Base-by-base conservation (phyloP, 2,113 vertebrate species). In the Cinclus mexicanus region DNA sequence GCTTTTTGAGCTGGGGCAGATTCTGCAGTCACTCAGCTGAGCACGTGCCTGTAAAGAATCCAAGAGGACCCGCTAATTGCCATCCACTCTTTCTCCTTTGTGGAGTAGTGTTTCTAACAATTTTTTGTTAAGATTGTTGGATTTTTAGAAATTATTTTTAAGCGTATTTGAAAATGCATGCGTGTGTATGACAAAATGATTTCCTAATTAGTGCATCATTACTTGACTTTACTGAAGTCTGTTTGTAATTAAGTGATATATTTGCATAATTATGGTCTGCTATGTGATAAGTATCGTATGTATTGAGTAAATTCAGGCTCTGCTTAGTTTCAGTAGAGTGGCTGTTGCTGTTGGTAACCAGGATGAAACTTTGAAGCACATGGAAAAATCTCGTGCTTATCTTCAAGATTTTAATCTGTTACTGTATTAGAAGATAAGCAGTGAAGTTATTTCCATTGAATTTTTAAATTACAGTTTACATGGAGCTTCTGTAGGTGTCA, bases 241-340 rank as follows among this genome's bases (percentile, higher is more conserved):
- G n/a, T 77, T 97, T 3, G 0, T 84, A 76, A 91, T 94, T 78
- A 82, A 93, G 53, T 87, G 17, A 52, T 71, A 39, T 26, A 83
- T 89, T 94, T 95, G 86, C 76, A 68, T 93, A 89, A 85, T 71
- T 89, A 47, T 29, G 20, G 33, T 70, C 64, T 92, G 39, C 33
- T 64, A 1, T 82, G 77, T 44, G 60, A 13, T 89, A 81, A 86
- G 25, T 69, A 60, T 91, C 53, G 71, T 61, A 26, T 0, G 13
- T 59, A 56, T 76, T 74, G 55, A 89, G 52, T 55, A 81, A 81
- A 91, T 84, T 42, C 4, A 20, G 64, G 69, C 37, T 70, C 42
- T 64, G 4, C 53, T 49, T 53, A 56, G 49, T 83, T 83, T 91
- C 60, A 61, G 0, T 49, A 53, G 70, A 79, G 57, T 0, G 5